Conservation (phyloP, 2,888 invertebrate genomes). For the Dione juno region DNA sequence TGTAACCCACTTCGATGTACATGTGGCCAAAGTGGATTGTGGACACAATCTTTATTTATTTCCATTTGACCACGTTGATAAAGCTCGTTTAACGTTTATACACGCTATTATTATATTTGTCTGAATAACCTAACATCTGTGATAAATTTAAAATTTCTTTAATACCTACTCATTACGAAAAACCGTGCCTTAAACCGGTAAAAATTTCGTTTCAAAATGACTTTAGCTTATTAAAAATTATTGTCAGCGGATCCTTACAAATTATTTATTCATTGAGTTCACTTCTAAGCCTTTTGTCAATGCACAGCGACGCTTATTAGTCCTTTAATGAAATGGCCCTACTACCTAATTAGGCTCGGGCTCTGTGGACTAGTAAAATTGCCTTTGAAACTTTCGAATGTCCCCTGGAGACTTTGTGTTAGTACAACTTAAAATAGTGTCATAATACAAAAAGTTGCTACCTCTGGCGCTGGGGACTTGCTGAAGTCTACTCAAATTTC, state of each 20-base stretch:
- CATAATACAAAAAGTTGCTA: slow-evolving; percentile 64
- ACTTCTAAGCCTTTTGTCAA: slow-evolving; percentile 32
- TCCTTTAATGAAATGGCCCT: slow-evolving; percentile 65
- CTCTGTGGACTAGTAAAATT: slow-evolving; percentile 57
- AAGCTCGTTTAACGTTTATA: too few species aligned
- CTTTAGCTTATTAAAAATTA: slow-evolving; percentile 29
- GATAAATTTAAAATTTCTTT: background rate
- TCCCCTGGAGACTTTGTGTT: slow-evolving; percentile 63
- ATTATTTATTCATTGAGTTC: slow-evolving; percentile 39
- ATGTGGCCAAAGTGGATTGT: too few species aligned
- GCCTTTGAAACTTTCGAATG: slow-evolving; percentile 68
- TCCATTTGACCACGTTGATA: too few species aligned
- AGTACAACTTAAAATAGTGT: slow-evolving; percentile 60
- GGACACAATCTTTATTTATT: too few species aligned
- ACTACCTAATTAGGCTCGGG: slow-evolving; percentile 60
- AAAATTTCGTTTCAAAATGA: slow-evolving; percentile 1
- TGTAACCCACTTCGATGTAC: too few species aligned
- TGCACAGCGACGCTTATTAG: slow-evolving; percentile 58
- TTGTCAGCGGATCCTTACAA: slow-evolving; percentile 23
- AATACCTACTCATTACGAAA: background rate
- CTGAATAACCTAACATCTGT: too few species aligned
- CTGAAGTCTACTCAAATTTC: slow-evolving; percentile 37
- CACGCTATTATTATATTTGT: too few species aligned
- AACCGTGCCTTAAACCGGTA: background rate
- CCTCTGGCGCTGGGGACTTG: slow-evolving; percentile 51